Conservation (phyloP, 92 coral and sea anemone genomes). For the Porites lobata region DNA sequence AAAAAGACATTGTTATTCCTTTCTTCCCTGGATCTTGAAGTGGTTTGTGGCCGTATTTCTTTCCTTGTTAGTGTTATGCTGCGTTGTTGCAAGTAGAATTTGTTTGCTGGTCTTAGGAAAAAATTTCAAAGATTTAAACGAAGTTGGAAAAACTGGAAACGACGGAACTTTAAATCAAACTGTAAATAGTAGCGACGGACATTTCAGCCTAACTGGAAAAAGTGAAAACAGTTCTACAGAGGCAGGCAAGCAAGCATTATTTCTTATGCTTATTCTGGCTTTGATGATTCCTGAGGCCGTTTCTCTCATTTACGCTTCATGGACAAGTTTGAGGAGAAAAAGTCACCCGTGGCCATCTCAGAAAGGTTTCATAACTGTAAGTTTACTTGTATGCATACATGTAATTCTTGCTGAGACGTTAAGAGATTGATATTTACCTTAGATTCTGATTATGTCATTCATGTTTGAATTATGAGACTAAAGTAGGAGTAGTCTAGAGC, state of each 20-base stretch:
- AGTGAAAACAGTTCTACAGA: background rate
- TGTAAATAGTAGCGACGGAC: too few species aligned
- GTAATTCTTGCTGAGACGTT: too few species aligned
- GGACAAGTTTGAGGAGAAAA: conserved; percentile 68
- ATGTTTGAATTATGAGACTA: too few species aligned
- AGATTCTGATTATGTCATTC: too few species aligned
- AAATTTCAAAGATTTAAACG: conserved; percentile 1
- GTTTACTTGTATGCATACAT: background rate
- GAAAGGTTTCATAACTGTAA: conserved; percentile 74
- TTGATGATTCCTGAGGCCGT: conserved; percentile 83
- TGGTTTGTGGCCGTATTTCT: conserved; percentile 28
- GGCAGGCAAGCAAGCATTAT: conserved; percentile 68
- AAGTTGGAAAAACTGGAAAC: too few species aligned
- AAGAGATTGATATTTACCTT: too few species aligned
- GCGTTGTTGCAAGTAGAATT: conserved; percentile 41
- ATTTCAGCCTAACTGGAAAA: background rate
- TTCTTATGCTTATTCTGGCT: conserved; percentile 77
- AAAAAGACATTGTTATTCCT: background rate
- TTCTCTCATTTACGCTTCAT: conserved; percentile 66
- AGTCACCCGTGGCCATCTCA: conserved; percentile 86
- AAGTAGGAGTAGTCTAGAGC: too few species aligned
- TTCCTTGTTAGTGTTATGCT: background rate
- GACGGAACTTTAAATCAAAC: too few species aligned
- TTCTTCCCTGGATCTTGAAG: conserved; percentile 4
- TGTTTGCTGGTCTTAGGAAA: conserved; percentile 29